Evolutionary conservation across 1,140 invertebrate genomes (phyloP).

Genomic region (Parapsyche elsis): DNA sequence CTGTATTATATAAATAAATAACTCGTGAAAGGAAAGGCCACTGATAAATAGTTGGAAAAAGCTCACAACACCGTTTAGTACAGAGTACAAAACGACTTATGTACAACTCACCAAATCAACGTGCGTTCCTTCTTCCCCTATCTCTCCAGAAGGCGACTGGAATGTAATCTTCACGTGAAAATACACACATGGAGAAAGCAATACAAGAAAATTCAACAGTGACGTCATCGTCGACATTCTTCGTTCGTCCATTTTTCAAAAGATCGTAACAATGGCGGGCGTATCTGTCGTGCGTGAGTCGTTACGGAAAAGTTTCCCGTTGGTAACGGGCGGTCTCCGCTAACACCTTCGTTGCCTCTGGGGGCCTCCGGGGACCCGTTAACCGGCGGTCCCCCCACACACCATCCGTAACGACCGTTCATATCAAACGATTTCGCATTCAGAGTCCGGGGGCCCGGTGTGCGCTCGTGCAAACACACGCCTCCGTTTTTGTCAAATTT

Average conservation of each 20-base stretch:
- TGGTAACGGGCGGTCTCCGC: background rate
- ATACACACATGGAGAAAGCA: no score
- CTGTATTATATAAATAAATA: no score
- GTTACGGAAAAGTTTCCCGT: constrained; percentile 20
- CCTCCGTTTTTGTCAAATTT: constrained; percentile 27
- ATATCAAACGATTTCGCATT: constrained; percentile 35
- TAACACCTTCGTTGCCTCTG: background rate
- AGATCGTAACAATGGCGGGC: constrained; percentile 2
- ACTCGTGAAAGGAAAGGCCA: no score
- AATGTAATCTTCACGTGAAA: no score
- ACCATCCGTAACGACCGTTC: constrained; percentile 13
- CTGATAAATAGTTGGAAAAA: no score
- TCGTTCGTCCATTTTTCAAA: constrained; percentile 12
- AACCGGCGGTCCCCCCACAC: constrained; percentile 13
- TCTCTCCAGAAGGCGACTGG: no score
- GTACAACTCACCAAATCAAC: no score
- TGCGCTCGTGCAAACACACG: background rate
- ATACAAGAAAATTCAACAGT: no score
- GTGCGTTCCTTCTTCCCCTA: no score
- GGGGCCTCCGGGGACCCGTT: constrained; percentile 17
- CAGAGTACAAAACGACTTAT: no score
- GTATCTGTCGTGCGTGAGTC: constrained; percentile 10
- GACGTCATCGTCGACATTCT: background rate
- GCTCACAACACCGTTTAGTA: no score
- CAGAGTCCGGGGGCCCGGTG: background rate